Percentiles rank a stretch among this genome's conserved stretches.
phyloP scores from a whole-genome alignment of 2,888 invertebrate species.

The Pachymerium ferrugineum region DNA sequence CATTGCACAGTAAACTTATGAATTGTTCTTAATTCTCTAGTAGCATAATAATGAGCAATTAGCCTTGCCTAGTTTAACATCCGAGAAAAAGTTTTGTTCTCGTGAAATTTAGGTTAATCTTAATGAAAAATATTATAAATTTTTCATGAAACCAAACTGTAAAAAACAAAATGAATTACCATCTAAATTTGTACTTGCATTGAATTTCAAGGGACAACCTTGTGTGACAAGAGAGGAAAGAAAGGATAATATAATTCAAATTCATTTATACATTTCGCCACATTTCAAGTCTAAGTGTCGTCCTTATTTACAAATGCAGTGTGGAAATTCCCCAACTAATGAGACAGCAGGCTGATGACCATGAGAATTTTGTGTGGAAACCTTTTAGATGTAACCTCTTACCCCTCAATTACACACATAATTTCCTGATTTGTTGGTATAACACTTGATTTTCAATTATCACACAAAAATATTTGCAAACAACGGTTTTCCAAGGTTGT shows the following conservation, averaged over 20 bases:
- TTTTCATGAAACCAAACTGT: background rate
- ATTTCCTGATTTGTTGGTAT: no score
- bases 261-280: background rate
- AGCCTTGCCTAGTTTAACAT: no score
- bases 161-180: background rate
- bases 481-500: background rate
- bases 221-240: background rate
- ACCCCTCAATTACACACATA: background rate
- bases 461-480: background rate
- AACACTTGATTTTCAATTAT: background rate
- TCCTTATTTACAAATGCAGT: background rate
- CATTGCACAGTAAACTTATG: no score
- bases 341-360: background rate
- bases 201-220: background rate
- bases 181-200: background rate
- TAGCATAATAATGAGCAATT: no score
- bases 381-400: constrained; percentile 3
- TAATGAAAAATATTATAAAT: no score
- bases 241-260: background rate
- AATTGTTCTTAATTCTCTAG: no score
- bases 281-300: background rate
- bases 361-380: background rate
- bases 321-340: background rate
- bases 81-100: no score
- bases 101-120: no score